Conservation (phyloP, 2,888 invertebrate genomes). For the Emmelina monodactyla region DNA sequence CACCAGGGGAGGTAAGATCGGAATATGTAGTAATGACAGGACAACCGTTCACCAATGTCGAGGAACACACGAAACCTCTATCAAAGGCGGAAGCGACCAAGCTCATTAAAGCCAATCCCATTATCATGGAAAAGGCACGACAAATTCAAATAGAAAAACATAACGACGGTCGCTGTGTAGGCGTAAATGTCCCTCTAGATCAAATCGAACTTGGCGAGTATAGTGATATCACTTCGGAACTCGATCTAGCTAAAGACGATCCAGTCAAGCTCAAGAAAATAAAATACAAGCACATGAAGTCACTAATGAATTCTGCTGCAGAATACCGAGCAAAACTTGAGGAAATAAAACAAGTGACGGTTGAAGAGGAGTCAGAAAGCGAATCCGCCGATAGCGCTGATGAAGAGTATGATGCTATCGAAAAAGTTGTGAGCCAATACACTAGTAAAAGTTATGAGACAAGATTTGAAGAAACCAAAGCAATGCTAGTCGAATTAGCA, state of each 20-base stretch:
- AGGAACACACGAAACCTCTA: slow-evolving; percentile 35
- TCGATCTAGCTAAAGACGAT: slow-evolving; percentile 33
- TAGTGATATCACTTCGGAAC: slow-evolving; percentile 31
- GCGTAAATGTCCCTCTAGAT: slow-evolving; percentile 33
- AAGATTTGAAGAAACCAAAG: slow-evolving; percentile 46
- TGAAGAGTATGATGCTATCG: slow-evolving; percentile 41
- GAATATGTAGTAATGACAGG: slow-evolving; percentile 57
- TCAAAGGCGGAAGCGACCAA: slow-evolving; percentile 35
- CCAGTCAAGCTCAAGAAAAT: slow-evolving; percentile 31
- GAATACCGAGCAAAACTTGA: slow-evolving; percentile 25
- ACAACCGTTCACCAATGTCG: slow-evolving; percentile 47
- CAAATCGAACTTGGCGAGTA: slow-evolving; percentile 34
- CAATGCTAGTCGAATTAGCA: slow-evolving; percentile 44
- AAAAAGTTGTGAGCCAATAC: slow-evolving; percentile 43
- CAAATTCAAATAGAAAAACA: slow-evolving; percentile 45
- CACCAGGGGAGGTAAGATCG: slow-evolving; percentile 33
- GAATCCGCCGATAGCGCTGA: slow-evolving; percentile 25
- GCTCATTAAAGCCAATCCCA: slow-evolving; percentile 36
- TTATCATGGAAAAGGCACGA: slow-evolving; percentile 44
- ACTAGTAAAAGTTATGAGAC: slow-evolving; percentile 52
- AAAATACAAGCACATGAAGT: slow-evolving; percentile 44
- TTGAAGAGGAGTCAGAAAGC: slow-evolving; percentile 15
- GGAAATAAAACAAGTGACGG: slow-evolving; percentile 10
- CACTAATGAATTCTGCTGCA: slow-evolving; percentile 31
- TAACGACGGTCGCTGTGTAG: slow-evolving; percentile 21